Evolutionary conservation across 2,113 vertebrate genomes (phyloP), one percentile per base, ranked within the genome.

Genomic region (Oenanthe melanoleuca): DNA sequence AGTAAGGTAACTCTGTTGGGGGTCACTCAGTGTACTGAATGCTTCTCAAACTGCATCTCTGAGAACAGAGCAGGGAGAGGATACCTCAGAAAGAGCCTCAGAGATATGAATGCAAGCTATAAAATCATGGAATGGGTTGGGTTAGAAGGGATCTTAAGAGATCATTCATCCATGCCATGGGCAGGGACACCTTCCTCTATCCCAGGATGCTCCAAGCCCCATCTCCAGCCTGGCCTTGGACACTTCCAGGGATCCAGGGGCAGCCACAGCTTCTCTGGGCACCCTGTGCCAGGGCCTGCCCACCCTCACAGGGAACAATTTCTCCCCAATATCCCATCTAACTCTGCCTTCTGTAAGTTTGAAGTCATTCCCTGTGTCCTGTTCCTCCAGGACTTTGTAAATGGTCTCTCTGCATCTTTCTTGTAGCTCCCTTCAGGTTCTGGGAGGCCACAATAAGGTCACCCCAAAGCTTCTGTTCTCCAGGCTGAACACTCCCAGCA

Each of bases 161-260:
- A 5, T 14, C 34, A 63, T 20, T 3, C 10, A 1, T 13, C 56
- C 26, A 56, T 0, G 18, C 31, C 71, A 70, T 8, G 34, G 17
- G 22, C 12, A 12, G 10, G 49, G 34, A 70, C 79, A 70, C 8
- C 25, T 89, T 0, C 34, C 71, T 56, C 19, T 8, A 1, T 0
- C 25, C 56, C 64, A 83, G 31, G 26, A 0, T 63, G 64, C 5
- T 70, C 56, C 49, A 69, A 75, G 8, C 5, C 17, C 0, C 0
- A n/a, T n/a, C 7, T 55, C 63, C n/a, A 83, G 0, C 12, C 34
- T 24, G 40, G 56, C 26, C 34, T 26, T 49, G 2, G n/a, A 42
- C 34, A 49, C 25, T 55, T 4, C 21, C 70, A 75, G 40, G 21
- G 29, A 69, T 34, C 8, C 34, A 50, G 71, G 12, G 25, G 8